Evolutionary conservation across 2,888 invertebrate species (phyloP).

Genomic region (Dasysyrphus tricinctus): DNA sequence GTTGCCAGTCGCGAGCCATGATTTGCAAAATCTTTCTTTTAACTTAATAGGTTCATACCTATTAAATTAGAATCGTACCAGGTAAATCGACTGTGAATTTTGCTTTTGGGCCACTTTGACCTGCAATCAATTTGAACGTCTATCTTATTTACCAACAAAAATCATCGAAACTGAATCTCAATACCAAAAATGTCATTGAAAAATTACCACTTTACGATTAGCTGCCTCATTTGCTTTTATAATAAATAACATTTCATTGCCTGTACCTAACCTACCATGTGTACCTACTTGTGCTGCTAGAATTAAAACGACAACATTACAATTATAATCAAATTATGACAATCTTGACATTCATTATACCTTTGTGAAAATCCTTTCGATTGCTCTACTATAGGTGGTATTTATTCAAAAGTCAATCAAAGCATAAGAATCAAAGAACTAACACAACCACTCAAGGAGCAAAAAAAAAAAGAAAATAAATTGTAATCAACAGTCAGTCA

Average conservation of each 20-base stretch:
- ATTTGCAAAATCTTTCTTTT: no score
- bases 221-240: background rate
- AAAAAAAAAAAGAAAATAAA: constrained; percentile 42
- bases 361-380: constrained; percentile 12
- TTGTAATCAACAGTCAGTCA: constrained; percentile 71
- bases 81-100: no score
- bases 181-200: background rate
- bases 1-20: no score
- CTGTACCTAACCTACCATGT: no score
- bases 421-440: constrained; percentile 49
- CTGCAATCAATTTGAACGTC: no score
- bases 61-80: no score
- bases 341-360: constrained; percentile 54
- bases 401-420: constrained; percentile 50
- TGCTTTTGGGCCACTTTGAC: no score
- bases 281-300: background rate
- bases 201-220: background rate
- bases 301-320: constrained; percentile 17
- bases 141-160: background rate
- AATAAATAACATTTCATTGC: constrained; percentile 7
- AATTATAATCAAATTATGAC: constrained; percentile 45
- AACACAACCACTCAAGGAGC: constrained; percentile 34
- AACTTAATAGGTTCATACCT: no score
- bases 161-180: background rate
- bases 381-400: background rate